Percentiles rank a stretch among this genome's conserved stretches.
phyloP scores from a whole-genome alignment of 2,113 vertebrate species.

The Gopherus flavomarginatus region DNA sequence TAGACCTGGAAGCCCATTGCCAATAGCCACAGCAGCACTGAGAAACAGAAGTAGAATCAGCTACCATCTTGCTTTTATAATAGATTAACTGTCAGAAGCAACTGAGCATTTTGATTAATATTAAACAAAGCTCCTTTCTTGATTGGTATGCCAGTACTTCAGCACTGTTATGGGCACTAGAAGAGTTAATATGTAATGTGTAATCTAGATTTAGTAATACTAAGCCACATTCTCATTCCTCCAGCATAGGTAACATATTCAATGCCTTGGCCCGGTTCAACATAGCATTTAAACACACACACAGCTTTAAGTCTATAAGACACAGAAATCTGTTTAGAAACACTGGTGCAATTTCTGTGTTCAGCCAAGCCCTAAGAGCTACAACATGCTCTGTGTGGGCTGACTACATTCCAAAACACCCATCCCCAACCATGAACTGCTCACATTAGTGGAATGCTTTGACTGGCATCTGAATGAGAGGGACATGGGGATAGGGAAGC shows the following conservation, averaged over 20 bases:
- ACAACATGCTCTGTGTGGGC: neutral
- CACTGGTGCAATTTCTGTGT: neutral
- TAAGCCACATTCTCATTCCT: neutral
- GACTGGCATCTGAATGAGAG: neutral
- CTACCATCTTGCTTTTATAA: neutral
- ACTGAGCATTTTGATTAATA: neutral
- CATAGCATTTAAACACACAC: fast-evolving
- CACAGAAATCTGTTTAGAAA: conserved; percentile 5
- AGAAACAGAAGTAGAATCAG: neutral
- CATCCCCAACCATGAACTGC: neutral
- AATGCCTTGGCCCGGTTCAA: neutral
- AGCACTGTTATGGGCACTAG: neutral
- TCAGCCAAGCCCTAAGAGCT: neutral
- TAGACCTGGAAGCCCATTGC: neutral
- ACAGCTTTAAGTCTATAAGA: conserved; percentile 13
- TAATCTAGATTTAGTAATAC: neutral
- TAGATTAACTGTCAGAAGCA: neutral
- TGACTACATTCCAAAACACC: neutral
- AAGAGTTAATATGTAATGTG: neutral
- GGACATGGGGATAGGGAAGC: neutral
- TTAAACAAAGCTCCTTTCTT: neutral
- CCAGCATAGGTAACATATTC: neutral
- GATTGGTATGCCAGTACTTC: neutral
- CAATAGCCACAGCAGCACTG: neutral
- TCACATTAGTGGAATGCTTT: neutral